Evolutionary conservation across 2,888 invertebrate genomes (phyloP).

Genomic region (Amblyjoppa fuscipennis): DNA sequence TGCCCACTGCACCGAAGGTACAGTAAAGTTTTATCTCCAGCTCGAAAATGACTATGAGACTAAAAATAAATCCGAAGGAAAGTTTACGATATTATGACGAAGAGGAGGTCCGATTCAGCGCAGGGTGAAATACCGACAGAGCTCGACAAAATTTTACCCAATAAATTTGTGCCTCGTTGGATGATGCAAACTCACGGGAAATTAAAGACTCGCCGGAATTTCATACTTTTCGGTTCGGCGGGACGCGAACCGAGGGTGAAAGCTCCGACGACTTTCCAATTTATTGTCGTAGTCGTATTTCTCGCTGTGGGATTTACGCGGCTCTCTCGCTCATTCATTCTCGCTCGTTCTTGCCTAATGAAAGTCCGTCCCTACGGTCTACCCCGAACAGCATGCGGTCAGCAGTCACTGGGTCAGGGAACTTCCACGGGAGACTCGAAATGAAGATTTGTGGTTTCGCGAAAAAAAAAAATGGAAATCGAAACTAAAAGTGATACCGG

Average conservation of each 20-base stretch:
- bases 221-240: conserved; percentile 24
- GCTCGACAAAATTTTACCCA: conserved; percentile 31
- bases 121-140: not conserved
- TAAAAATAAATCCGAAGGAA: conserved; percentile 25
- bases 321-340: conserved; percentile 25
- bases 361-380: conserved; percentile 21
- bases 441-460: conserved; percentile 56
- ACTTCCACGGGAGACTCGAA: conserved; percentile 5
- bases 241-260: conserved; percentile 58
- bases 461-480: conserved; percentile 20
- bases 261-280: conserved; percentile 70
- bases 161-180: conserved; percentile 42
- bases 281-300: conserved; percentile 70
- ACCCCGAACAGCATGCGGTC: conserved; percentile 61
- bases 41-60: conserved; percentile 5
- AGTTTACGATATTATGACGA: conserved; percentile 33
- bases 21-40: conserved; percentile 30
- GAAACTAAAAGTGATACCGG: conserved; percentile 43
- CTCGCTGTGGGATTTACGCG: conserved; percentile 35
- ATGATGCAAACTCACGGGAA: conserved; percentile 13
- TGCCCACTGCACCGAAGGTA: conserved; percentile 21
- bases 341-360: conserved; percentile 17
- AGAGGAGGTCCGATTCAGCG: not conserved
- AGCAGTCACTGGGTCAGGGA: conserved; percentile 59
- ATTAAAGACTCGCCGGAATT: not conserved